Base-by-base conservation (phyloP, 2,888 invertebrate species). In the Melinaea marsaeus region DNA sequence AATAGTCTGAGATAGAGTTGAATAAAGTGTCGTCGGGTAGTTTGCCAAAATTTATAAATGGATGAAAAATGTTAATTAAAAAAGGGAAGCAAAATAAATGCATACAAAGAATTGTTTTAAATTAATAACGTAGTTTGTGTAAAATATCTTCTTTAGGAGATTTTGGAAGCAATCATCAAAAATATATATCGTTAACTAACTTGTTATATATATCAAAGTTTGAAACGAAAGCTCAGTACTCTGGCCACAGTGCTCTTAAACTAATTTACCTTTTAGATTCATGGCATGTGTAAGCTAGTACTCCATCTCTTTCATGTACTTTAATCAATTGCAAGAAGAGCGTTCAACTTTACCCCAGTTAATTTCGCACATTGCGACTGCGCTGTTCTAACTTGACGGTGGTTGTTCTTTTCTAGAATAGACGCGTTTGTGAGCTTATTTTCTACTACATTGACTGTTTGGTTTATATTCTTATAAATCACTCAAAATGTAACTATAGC, bases 261-360 rank as follows among this genome's bases (percentile, higher is more conserved):
- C 58, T 62, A 58, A 62, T 62, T 62, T 62, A 62, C 62, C 58
- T 58, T 63, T 59, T 34, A 59, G 63, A 63, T 63, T 62, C 61
- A 58, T 58, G 57, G 55, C 58, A 60, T 58, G 65, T 65, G 58
- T 61, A 61, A 62, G 62, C 66, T 66, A 67, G 69, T 68, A 67
- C 64, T 69, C 67, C 63, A 68, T 67, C 70, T 68, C 63, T 67
- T 67, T 71, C 64, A 63, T 62, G 68, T 71, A 68, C 70, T 69
- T 70, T 71, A 73, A 72, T 72, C 74, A 72, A 74, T 73, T 72
- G 69, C 68, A 72, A 68, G 71, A 68, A 66, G 73, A 71, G 70
- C 74, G 66, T 74, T 74, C 73, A 73, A 74, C 73, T 73, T 71
- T 73, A 71, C 66, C 68, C 72, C 61, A 67, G 69, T 68, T 74